phyloP scores from a whole-genome alignment of 2,113 vertebrate species.

The Scytalopus superciliaris region DNA sequence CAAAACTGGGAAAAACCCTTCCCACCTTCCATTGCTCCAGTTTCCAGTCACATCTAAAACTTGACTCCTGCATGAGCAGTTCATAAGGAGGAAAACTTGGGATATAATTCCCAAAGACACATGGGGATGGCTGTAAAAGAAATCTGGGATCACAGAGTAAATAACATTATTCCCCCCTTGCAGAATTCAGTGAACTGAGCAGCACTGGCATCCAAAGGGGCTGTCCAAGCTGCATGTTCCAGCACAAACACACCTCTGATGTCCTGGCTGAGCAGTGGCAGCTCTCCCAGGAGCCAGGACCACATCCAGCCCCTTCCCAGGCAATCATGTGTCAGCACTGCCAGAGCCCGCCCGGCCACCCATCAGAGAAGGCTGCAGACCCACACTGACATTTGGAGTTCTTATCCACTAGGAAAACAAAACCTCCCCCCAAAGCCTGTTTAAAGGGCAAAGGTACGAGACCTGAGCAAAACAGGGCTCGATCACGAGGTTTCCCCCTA shows the following conservation, averaged over 20 bases:
- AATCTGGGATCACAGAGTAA: background rate
- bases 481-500: background rate
- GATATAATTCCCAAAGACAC: background rate
- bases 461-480: background rate
- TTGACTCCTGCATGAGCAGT: background rate
- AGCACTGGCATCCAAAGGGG: background rate
- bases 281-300: constrained; percentile 29
- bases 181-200: background rate
- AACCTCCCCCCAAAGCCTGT: background rate
- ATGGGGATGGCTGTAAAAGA: background rate
- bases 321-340: background rate
- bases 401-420: background rate
- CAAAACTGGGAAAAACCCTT: background rate
- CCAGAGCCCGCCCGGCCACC: constrained; percentile 1
- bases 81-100: background rate
- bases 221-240: background rate
- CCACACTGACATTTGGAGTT: background rate
- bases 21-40: background rate
- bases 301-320: background rate
- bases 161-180: background rate
- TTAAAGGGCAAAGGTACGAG: background rate
- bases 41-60: background rate
- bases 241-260: constrained; percentile 31
- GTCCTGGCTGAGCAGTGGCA: background rate
- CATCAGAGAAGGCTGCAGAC: background rate